Evolutionary conservation across 2,113 vertebrate genomes (phyloP).

Genomic region (Gobiocypris rarus): DNA sequence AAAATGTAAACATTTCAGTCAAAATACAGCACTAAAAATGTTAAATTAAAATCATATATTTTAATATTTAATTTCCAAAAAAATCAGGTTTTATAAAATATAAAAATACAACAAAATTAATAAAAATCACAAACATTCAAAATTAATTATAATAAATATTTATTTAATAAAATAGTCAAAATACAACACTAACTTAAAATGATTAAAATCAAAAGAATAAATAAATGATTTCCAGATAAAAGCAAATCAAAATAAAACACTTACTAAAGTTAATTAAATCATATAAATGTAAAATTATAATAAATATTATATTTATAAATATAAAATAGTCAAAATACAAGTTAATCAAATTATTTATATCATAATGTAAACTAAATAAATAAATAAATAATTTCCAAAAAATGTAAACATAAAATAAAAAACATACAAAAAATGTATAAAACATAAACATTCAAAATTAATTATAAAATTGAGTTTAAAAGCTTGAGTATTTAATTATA

Average conservation of each 20-base stretch:
- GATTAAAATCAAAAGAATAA: neutral
- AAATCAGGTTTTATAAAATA: too few species aligned
- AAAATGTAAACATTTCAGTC: neutral
- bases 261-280: too few species aligned
- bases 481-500: too few species aligned
- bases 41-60: neutral
- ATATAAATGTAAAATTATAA: neutral
- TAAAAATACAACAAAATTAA: neutral
- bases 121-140: neutral
- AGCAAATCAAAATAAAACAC: neutral
- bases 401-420: too few species aligned
- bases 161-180: neutral
- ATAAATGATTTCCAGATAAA: neutral
- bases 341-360: neutral
- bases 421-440: too few species aligned
- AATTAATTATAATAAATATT: neutral
- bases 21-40: neutral
- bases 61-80: too few species aligned
- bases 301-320: too few species aligned
- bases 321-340: neutral
- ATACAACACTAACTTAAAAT: neutral
- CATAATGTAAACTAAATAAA: neutral
- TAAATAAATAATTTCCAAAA: neutral
- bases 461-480: neutral
- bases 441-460: neutral